Evolutionary conservation across 2,797 vertebrate species (phyloP), one percentile per base, ranked within the genome.

Genomic region (Diceros bicornis): DNA sequence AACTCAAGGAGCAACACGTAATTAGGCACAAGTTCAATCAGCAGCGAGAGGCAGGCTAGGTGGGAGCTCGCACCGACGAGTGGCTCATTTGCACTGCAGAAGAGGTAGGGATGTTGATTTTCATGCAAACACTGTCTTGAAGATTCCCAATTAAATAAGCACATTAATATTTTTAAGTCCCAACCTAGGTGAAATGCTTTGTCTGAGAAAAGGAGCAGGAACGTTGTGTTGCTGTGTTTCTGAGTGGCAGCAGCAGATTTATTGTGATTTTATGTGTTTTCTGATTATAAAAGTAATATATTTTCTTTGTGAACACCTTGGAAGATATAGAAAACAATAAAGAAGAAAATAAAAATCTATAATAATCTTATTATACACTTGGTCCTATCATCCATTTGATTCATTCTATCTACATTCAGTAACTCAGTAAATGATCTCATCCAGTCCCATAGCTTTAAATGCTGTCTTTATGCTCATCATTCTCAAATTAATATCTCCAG

Each of bases 61-160:
- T 74, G 52, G 91, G 74, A 17, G 32, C 66, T 29, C 25, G 50
- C 25, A 1, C 10, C 11, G 2, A 25, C 27, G 91, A 97, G 95
- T 91, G 87, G 88, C 89, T 97, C 81, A 94, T 98, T 97, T 97
- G 86, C 93, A 89, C 82, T 57, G 82, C 81, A 4, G 94, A 97
- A 97, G 95, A 97, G 50, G 44, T 64, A 34, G 29, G 47, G 2
- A 20, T 94, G 97, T 68, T 92, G 57, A 97, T 97, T 98, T 97
- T 93, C 61, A 90, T 69, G 84, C 61, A 97, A 78, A 98, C 91
- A 0, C 2, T 69, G 75, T 61, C 78, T 95, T 59, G 29, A 62
- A 95, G 77, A 66, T 94, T 94, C 94, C 96, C 94, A 77, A 41
- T 98, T 96, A 78, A 97, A 93, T 44, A 57, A 52, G 72, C 23